These are phyloP conservation scores for Stictonetta naevosa DNA, from an alignment of 2,113 vertebrate species.

Conservation along the genomic window DNA sequence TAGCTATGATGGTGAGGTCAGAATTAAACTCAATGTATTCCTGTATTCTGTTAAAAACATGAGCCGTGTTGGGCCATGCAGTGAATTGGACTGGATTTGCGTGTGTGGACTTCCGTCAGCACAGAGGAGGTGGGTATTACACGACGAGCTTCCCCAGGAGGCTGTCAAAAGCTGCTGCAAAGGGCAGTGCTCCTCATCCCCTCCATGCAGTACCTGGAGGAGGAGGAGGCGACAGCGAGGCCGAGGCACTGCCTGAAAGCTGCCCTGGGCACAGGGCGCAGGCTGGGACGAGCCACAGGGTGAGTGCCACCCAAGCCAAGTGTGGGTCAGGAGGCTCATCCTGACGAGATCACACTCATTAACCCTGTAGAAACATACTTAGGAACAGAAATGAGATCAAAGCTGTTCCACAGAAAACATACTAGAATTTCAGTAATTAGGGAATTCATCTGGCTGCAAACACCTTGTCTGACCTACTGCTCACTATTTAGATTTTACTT, in stretches of 20 bases:
- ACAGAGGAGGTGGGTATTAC: rapidly evolving
- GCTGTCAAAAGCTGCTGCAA: not conserved
- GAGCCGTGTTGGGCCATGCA: rapidly evolving
- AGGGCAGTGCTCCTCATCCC: rapidly evolving
- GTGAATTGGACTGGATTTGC: not conserved
- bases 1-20: not conserved
- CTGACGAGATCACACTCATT: not conserved
- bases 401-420: not conserved
- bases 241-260: rapidly evolving
- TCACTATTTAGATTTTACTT: not conserved
- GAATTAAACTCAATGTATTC: rapidly evolving
- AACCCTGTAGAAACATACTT: rapidly evolving
- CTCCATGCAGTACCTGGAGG: too few species aligned
- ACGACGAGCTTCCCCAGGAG: not conserved
- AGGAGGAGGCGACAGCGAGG: not conserved
- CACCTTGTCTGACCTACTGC: not conserved
- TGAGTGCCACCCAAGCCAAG: too few species aligned
- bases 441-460: not conserved
- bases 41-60: not conserved
- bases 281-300: not conserved
- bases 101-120: rapidly evolving
- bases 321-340: too few species aligned
- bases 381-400: not conserved
- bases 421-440: not conserved
- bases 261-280: not conserved